Evolutionary conservation across 2,888 invertebrate genomes (phyloP).

Genomic region (Cylindroiulus punctatus): DNA sequence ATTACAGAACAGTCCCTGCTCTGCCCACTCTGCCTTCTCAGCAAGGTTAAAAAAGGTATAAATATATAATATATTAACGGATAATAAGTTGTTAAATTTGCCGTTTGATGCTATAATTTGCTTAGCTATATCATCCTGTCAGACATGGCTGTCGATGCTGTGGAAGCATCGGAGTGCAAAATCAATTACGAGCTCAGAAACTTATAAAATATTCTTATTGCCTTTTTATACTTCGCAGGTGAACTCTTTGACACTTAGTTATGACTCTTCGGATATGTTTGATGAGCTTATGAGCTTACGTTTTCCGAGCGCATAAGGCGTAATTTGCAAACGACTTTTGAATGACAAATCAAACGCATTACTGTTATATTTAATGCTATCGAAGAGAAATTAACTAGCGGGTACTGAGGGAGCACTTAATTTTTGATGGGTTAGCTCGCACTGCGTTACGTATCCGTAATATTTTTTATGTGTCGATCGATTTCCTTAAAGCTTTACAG

Average conservation of each 20-base stretch:
- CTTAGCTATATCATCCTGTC: neutral
- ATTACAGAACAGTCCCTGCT: no score
- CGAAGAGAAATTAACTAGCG: constrained; percentile 30
- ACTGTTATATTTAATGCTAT: constrained; percentile 31
- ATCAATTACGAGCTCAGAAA: constrained; percentile 36
- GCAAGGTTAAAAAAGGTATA: neutral
- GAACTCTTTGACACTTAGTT: constrained; percentile 25
- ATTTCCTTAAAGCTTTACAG: constrained; percentile 31
- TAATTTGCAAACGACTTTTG: constrained; percentile 43
- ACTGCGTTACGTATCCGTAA: constrained; percentile 35
- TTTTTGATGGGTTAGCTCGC: constrained; percentile 39
- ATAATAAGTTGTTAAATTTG: neutral
- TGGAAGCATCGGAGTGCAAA: constrained; percentile 10
- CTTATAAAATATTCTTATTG: constrained; percentile 45
- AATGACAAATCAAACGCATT: constrained; percentile 38
- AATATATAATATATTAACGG: neutral
- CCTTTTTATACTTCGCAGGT: constrained; percentile 35
- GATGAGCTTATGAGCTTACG: constrained; percentile 12
- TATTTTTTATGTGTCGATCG: constrained; percentile 35
- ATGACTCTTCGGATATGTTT: neutral
- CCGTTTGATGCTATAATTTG: constrained; percentile 7
- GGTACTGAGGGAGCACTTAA: constrained; percentile 43
- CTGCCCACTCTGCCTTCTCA: neutral
- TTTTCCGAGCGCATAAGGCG: neutral
- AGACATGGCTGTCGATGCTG: neutral